Base-by-base conservation (phyloP, 2,888 invertebrate species). In the Morpho deidamia region DNA sequence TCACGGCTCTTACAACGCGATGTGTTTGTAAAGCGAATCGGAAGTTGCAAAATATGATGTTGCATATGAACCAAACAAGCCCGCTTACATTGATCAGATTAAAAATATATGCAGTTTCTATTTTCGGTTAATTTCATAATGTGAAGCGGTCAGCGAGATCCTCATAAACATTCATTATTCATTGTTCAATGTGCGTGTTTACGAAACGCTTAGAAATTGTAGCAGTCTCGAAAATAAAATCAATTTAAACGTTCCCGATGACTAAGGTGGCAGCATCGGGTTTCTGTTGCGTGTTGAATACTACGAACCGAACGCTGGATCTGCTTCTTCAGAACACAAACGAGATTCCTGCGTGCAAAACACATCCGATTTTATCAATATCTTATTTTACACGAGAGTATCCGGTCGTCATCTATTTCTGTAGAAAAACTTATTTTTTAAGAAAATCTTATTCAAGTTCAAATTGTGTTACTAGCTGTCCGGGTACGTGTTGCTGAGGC, bases 71-170 rank as follows among this genome's bases (percentile, higher is more conserved):
- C 23, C 23, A 2, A 23, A 2, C 23, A 23, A 23, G 23, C 23
- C 23, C 23, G 2, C 23, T 23, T 23, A 23, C 23, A 23, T 23
- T 23, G 23, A 23, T 23, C 23, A 23, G 23, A 23, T 23, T 23
- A 23, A 23, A 23, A 23, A 23, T 23, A 23, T 44, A 4, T 44
- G 12, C n/a, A 45, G 14, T 45, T 45, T 37, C 38, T 46, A 32
- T 46, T 46, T 46, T 38, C 39, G 38, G 46, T 46, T 32, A 39
- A 45, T 46, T 46, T 39, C 46, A 32, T 39, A 46, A 39, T 23
- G 4, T 11, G 23, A 11, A 39, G 39, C 40, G 32, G 34, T 41
- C 12, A 41, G 40, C 11, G 48, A 46, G 10, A 48, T 41, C 48
- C 9, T 12, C 34, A 12, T 39, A 47, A 47, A 39, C 39, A n/a